phyloP scores from a whole-genome alignment of 2,797 vertebrate species.

The Phoebastria nigripes region DNA sequence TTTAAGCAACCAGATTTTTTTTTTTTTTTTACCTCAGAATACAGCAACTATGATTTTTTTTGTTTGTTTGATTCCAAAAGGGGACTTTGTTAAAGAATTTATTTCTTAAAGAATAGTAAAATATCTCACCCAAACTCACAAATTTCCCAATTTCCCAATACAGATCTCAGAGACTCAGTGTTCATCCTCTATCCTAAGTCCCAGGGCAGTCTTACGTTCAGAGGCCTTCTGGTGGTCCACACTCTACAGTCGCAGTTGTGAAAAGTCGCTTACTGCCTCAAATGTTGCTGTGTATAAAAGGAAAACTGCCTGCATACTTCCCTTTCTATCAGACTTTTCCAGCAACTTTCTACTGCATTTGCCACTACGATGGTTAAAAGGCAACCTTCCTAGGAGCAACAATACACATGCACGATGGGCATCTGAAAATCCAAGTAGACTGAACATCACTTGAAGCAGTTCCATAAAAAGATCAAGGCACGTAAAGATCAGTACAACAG shows the following conservation, averaged over 20 bases:
- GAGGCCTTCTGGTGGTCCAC: not conserved
- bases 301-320: not conserved
- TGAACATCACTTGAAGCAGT: not conserved
- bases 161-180: not conserved
- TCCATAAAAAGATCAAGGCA: constrained; percentile 12
- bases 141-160: not conserved
- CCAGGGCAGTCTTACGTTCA: not conserved
- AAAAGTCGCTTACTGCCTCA: not conserved
- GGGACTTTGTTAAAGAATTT: not conserved
- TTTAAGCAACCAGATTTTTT: not conserved
- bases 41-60: not conserved
- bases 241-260: not conserved
- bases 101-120: not conserved
- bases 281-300: not conserved
- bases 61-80: not conserved
- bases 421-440: not conserved
- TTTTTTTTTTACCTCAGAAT: not conserved
- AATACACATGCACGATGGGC: fast-evolving
- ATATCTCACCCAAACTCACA: not conserved
- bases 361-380: not conserved
- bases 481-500: not conserved
- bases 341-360: not conserved
- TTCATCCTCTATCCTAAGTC: not conserved
- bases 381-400: not conserved
- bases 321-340: not conserved